Base-by-base conservation (phyloP, 2,888 invertebrate genomes). In the Netelia melanura region DNA sequence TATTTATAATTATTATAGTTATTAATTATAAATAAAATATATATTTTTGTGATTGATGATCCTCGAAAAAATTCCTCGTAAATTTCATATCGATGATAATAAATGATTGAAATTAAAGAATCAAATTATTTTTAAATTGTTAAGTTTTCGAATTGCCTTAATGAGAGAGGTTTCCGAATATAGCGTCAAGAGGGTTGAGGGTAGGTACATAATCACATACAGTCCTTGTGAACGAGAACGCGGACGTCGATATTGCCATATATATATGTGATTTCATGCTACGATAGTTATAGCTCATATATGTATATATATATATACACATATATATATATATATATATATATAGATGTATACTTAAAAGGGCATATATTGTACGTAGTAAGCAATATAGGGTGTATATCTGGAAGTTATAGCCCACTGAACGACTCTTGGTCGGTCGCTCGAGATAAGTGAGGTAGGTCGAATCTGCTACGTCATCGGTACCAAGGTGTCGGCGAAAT, bases 381-480 rank as follows among this genome's bases (percentile, higher is more conserved):
- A 64, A 44, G 44, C 17, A 76, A 76, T 64, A 65, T 65, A 67
- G 48, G 48, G 23, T 62, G 64, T 64, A 64, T 52, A 65, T 54
- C 17, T 76, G 65, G n/a, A 76, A 65, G 61, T 72, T 76, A 76
- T 65, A 76, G 54, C 62, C 38, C 23, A 56, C 65, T 44, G 54
- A 65, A 25, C 17, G 65, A 38, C 44, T 65, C 64, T 65, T 54
- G 56, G 56, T 64, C 65, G 43, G 58, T 74, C 80, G 80, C 30
- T 62, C 65, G 25, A 54, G 68, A 70, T 61, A 85, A 84, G 82
- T 82, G 84, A 77, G 82, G 81, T 79, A 84, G 82, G 70, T 86
- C 65, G 85, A 88, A 87, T 86, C 77, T 87, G 84, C 88, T 87
- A 86, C 85, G 87, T 88, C 84, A 87, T 84, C 86, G 64, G 64